Evolutionary conservation across 1,140 invertebrate species (phyloP).

Genomic region (Camponotus floridanus): DNA sequence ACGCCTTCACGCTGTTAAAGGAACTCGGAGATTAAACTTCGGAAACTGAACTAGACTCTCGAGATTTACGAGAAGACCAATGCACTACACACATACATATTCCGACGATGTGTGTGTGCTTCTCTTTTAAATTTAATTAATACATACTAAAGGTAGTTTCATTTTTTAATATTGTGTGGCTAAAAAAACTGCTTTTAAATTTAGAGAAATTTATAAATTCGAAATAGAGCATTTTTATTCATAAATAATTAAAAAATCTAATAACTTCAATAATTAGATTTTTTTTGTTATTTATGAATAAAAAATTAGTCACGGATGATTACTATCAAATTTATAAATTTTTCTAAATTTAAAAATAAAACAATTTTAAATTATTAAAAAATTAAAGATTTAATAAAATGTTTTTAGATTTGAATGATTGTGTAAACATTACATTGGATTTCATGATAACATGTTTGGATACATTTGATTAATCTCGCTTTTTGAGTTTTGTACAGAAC

Average conservation of each 20-base stretch:
- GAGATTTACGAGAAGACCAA: constrained; percentile 45
- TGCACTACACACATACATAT: not conserved
- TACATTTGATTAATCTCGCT: constrained; percentile 19
- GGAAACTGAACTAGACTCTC: constrained; percentile 36
- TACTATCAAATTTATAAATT: no score
- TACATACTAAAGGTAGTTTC: not conserved
- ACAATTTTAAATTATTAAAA: not conserved
- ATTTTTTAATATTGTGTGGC: constrained; percentile 16
- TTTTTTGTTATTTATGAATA: no score
- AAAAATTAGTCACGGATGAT: no score
- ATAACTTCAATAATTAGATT: no score
- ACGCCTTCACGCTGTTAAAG: constrained; percentile 42
- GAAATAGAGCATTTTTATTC: not conserved
- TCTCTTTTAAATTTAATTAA: constrained; percentile 55
- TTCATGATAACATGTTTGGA: constrained; percentile 10
- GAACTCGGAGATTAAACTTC: constrained; percentile 53
- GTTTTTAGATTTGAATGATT: not conserved
- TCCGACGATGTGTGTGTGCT: not conserved
- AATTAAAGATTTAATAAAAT: not conserved
- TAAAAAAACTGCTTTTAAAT: not conserved
- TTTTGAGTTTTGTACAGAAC: not conserved
- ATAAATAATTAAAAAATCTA: not conserved
- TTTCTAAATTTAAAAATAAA: not conserved
- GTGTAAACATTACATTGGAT: not conserved
- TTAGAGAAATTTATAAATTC: not conserved